A percentile compares a stretch with the other conserved stretches of the same genome.
phyloP scores from a whole-genome alignment of 2,888 invertebrate genomes.

The Carpatolechia fugitivella region DNA sequence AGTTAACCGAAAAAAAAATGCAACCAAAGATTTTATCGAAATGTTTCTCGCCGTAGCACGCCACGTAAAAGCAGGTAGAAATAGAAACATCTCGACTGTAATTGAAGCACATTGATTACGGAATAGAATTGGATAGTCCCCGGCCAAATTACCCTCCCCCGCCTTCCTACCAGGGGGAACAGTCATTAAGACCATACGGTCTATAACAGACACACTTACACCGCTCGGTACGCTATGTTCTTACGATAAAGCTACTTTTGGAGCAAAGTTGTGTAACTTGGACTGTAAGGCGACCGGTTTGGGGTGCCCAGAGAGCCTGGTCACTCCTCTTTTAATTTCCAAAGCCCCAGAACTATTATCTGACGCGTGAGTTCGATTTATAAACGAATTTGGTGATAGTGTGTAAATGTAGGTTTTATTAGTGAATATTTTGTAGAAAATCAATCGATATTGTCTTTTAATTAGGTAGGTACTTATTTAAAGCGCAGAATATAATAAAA shows the following conservation, averaged over 20 bases:
- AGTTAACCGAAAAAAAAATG: background rate
- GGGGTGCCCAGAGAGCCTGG: slow-evolving; percentile 35
- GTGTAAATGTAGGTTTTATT: background rate
- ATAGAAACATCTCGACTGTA: slow-evolving; percentile 26
- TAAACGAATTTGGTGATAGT: background rate
- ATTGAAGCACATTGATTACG: slow-evolving; percentile 70
- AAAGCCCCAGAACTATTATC: background rate
- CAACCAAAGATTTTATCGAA: background rate
- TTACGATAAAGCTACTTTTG: too few species aligned
- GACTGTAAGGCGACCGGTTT: background rate
- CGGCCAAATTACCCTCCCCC: slow-evolving; percentile 44
- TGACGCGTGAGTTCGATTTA: background rate
- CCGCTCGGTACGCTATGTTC: too few species aligned
- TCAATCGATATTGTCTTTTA: too few species aligned
- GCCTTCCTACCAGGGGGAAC: slow-evolving; percentile 18
- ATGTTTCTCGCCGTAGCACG: background rate
- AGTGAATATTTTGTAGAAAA: too few species aligned
- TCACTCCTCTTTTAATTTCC: slow-evolving; percentile 32
- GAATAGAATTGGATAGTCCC: slow-evolving; percentile 41
- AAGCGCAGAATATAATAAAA: too few species aligned
- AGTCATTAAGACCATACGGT: slow-evolving; percentile 38
- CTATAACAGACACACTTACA: too few species aligned
- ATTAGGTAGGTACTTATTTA: too few species aligned
- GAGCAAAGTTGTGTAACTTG: too few species aligned
- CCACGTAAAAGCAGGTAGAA: background rate